Percentiles rank a stretch among this genome's conserved stretches.
Evolutionary conservation across 2,888 invertebrate species (phyloP).

Genomic region (Hanleya hanleyi): DNA sequence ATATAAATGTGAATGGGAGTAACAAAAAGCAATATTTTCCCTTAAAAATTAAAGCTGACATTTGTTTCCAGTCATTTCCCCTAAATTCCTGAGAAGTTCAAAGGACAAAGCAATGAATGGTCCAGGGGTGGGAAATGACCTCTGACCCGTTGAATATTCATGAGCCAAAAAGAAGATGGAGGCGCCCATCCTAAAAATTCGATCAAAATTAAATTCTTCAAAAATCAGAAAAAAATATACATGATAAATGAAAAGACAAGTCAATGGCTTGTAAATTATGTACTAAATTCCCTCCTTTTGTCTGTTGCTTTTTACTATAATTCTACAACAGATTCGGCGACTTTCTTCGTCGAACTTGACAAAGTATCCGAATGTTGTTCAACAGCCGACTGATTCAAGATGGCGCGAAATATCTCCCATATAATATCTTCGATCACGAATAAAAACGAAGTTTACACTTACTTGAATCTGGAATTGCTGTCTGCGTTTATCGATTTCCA

Average conservation of each 20-base stretch:
- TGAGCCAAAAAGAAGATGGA: neutral
- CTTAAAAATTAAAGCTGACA: no score
- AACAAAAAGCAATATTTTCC: no score
- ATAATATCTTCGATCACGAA: neutral
- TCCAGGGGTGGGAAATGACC: no score
- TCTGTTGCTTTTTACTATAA: no score
- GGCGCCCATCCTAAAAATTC: neutral
- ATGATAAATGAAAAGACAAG: neutral
- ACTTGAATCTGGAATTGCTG: constrained; percentile 65
- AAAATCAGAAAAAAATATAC: neutral
- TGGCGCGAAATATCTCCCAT: constrained; percentile 4
- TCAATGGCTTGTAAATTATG: neutral
- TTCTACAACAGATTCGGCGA: no score
- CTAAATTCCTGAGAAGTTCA: no score
- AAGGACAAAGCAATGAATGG: no score
- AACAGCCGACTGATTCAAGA: neutral
- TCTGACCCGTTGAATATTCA: neutral
- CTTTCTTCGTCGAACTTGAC: neutral
- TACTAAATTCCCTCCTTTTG: neutral
- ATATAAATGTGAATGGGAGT: no score
- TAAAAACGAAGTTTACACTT: constrained; percentile 17
- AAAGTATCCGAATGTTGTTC: neutral
- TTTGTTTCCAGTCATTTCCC: no score
- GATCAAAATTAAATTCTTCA: neutral
- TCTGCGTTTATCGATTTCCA: constrained; percentile 48